Percentiles rank a stretch among this genome's conserved stretches.
Evolutionary conservation across 2,888 invertebrate species (phyloP).

Genomic region (Diarsia rubi): DNA sequence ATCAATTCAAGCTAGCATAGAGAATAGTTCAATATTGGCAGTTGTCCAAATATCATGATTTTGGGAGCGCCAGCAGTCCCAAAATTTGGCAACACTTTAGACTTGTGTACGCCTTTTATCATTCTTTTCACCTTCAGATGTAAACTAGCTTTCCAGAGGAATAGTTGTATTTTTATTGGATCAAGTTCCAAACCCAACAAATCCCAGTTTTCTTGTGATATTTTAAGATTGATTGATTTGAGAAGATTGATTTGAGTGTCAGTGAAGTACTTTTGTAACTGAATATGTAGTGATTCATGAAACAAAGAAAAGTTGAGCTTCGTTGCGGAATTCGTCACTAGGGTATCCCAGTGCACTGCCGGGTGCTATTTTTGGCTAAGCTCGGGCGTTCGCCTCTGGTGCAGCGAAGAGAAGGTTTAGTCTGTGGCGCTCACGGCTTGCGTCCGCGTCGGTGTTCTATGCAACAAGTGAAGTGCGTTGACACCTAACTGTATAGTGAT

Average conservation of each 20-base stretch:
- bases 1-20: constrained; percentile 48
- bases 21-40: constrained; percentile 76
- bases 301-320: constrained; percentile 79
- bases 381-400: constrained; percentile 86
- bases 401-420: constrained; percentile 82
- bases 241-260: constrained; percentile 33
- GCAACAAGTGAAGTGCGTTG: constrained; percentile 89
- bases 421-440: constrained; percentile 81
- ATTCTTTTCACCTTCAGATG: constrained; percentile 86
- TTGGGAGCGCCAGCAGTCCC: constrained; percentile 76
- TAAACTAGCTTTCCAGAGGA: constrained; percentile 70
- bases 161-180: constrained; percentile 63
- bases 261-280: constrained; percentile 57
- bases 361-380: constrained; percentile 88
- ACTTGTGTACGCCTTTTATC: constrained; percentile 77
- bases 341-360: constrained; percentile 87
- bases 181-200: constrained; percentile 4
- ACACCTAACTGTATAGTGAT: constrained; percentile 89
- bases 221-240: too few species aligned
- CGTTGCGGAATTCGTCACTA: constrained; percentile 83
- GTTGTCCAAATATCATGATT: constrained; percentile 81
- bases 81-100: constrained; percentile 85
- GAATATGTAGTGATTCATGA: constrained; percentile 67
- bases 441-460: constrained; percentile 80
- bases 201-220: constrained; percentile 20